These are phyloP conservation scores for Tragelaphus oryx DNA, from an alignment of 2,797 vertebrate genomes.

Conservation along the genomic window DNA sequence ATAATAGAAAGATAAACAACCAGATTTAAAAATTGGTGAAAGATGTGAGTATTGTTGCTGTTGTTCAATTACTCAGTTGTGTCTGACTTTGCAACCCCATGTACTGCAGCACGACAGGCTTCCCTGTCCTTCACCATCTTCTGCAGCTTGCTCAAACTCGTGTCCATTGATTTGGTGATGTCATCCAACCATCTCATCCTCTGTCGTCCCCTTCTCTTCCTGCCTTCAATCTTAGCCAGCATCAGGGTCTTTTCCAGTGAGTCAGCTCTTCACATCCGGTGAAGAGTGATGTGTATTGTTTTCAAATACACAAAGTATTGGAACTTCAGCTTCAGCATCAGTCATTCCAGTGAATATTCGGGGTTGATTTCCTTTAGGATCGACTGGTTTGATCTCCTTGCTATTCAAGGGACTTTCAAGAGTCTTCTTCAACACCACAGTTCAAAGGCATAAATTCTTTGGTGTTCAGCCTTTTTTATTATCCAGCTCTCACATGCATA, in stretches of 20 bases:
- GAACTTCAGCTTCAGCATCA: background rate
- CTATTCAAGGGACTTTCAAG: background rate
- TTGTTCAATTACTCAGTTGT: background rate
- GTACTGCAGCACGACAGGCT: background rate
- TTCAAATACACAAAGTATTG: background rate
- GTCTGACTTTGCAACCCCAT: background rate
- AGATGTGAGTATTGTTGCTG: background rate
- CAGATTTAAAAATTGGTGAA: background rate
- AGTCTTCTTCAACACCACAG: background rate
- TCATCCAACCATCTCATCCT: background rate
- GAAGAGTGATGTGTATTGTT: background rate
- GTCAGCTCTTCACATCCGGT: background rate
- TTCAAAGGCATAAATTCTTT: background rate
- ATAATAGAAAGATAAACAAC: background rate
- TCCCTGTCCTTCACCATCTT: background rate
- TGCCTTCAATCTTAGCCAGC: background rate
- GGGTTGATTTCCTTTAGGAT: background rate
- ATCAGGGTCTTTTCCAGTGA: background rate
- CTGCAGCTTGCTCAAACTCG: background rate
- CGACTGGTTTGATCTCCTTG: background rate
- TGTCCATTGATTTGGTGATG: background rate
- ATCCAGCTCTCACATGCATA: background rate
- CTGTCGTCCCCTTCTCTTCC: background rate
- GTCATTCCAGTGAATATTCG: background rate
- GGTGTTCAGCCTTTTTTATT: background rate